phyloP scores from a whole-genome alignment of 2,888 invertebrate genomes.

The Ormyrus nitidulus region DNA sequence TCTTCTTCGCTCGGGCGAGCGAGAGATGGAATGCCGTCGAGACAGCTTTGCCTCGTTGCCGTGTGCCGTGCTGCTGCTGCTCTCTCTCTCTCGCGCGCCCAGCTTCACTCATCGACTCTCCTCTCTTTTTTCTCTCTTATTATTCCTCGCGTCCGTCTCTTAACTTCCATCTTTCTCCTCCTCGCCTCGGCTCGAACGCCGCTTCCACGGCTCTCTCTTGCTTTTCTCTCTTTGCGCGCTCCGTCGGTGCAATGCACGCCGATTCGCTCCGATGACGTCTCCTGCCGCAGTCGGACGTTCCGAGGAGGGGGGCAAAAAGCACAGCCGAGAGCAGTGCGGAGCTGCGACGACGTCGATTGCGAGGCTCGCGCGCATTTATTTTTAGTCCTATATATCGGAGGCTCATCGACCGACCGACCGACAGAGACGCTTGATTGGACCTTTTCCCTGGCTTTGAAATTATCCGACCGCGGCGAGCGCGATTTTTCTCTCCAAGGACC shows the following conservation, averaged over 20 bases:
- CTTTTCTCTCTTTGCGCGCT: neutral
- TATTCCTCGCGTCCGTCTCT: slow-evolving; percentile 53
- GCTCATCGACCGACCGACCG: slow-evolving; percentile 23
- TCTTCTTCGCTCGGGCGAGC: slow-evolving; percentile 26
- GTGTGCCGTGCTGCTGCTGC: slow-evolving; percentile 42
- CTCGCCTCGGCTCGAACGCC: neutral
- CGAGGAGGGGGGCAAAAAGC: neutral
- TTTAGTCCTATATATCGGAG: slow-evolving; percentile 54
- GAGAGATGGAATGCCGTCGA: slow-evolving; percentile 59
- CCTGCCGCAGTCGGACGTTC: slow-evolving; percentile 12
- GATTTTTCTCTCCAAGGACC: slow-evolving; percentile 1
- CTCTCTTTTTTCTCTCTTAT: slow-evolving; percentile 51
- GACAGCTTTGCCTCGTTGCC: slow-evolving; percentile 52
- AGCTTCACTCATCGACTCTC: slow-evolving; percentile 33
- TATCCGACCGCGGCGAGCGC: slow-evolving; percentile 39
- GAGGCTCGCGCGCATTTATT: slow-evolving; percentile 49
- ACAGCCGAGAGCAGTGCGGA: slow-evolving; percentile 8
- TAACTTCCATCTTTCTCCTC: slow-evolving; percentile 49
- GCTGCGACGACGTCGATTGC: slow-evolving; percentile 40
- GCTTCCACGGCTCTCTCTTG: slow-evolving; percentile 13
- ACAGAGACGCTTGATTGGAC: slow-evolving; percentile 51
- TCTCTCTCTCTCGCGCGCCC: slow-evolving; percentile 37
- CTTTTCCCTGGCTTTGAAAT: slow-evolving; percentile 57
- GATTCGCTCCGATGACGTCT: slow-evolving; percentile 54
- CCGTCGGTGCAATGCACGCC: slow-evolving; percentile 11